Percentiles rank a stretch among this genome's conserved stretches.
phyloP scores from a whole-genome alignment of 2,113 vertebrate species.

The Chelonoidis abingdonii region DNA sequence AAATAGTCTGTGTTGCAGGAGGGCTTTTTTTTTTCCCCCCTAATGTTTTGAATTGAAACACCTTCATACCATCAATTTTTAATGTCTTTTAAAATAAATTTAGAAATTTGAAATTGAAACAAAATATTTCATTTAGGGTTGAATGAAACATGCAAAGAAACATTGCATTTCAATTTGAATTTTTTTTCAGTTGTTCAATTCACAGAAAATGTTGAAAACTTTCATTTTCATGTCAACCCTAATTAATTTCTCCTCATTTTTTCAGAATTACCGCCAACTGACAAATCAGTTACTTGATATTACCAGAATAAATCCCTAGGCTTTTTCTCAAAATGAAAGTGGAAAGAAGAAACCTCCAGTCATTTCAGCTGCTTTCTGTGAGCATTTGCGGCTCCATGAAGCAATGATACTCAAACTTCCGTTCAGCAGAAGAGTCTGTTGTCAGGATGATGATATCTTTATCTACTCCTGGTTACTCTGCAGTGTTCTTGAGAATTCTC shows the following conservation, averaged over 20 bases:
- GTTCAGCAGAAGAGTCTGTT: neutral
- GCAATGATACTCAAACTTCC: neutral
- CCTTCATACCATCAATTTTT: neutral
- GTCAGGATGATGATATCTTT: neutral
- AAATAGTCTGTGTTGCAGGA: too few species aligned
- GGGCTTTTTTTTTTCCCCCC: too few species aligned
- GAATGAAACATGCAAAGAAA: neutral
- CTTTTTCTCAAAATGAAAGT: conserved; percentile 16
- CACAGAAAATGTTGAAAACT: neutral
- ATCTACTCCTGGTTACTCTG: neutral
- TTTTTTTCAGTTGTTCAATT: neutral
- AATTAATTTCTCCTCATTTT: neutral
- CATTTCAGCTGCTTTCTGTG: neutral
- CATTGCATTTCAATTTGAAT: neutral
- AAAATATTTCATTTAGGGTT: neutral
- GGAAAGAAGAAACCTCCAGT: neutral
- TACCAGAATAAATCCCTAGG: neutral
- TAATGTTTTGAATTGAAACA: neutral
- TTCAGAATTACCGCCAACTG: too few species aligned
- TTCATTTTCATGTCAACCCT: too few species aligned
- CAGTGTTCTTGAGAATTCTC: neutral
- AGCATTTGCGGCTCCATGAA: neutral
- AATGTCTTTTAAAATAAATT: too few species aligned
- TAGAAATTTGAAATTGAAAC: neutral
- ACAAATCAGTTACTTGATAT: neutral